Percentiles rank a stretch among this genome's conserved stretches.
Evolutionary conservation across 2,888 invertebrate genomes (phyloP).

Genomic region (Sarcophaga subvicina): DNA sequence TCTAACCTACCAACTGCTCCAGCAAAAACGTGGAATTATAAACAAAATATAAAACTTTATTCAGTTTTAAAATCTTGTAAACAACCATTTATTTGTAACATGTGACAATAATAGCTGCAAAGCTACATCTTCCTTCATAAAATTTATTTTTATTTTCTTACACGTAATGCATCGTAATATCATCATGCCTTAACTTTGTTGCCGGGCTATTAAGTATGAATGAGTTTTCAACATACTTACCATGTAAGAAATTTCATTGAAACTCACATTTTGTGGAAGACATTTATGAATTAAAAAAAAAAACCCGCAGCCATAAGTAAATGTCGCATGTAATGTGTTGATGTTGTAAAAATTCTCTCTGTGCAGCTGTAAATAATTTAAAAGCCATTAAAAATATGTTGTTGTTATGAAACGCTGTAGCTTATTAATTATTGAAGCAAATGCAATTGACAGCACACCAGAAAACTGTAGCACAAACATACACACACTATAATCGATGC

Average conservation of each 20-base stretch:
- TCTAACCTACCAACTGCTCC: no score
- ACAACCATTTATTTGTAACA: no score
- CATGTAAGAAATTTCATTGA: background rate
- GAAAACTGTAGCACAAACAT: background rate
- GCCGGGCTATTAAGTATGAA: conserved; percentile 27
- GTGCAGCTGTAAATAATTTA: conserved; percentile 45
- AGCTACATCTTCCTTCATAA: conserved; percentile 7
- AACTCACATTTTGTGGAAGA: background rate
- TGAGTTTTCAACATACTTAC: conserved; percentile 16
- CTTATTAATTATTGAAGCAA: conserved; percentile 53
- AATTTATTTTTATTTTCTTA: background rate
- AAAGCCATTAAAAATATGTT: conserved; percentile 39
- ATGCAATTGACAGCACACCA: conserved; percentile 52
- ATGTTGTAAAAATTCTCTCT: background rate
- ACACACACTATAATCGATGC: background rate
- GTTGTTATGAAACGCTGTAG: background rate
- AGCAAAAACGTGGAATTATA: no score
- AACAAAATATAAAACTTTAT: no score
- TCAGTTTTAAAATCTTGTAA: no score
- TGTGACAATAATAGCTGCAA: no score
- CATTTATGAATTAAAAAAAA: background rate
- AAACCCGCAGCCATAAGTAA: background rate
- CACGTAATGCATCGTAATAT: conserved; percentile 20
- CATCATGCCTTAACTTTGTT: conserved; percentile 30
- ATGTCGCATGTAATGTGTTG: conserved; percentile 3